Evolutionary conservation across 2,113 vertebrate genomes (phyloP), one percentile per base, ranked within the genome.

Genomic region (Gasterosteus aculeatus): DNA sequence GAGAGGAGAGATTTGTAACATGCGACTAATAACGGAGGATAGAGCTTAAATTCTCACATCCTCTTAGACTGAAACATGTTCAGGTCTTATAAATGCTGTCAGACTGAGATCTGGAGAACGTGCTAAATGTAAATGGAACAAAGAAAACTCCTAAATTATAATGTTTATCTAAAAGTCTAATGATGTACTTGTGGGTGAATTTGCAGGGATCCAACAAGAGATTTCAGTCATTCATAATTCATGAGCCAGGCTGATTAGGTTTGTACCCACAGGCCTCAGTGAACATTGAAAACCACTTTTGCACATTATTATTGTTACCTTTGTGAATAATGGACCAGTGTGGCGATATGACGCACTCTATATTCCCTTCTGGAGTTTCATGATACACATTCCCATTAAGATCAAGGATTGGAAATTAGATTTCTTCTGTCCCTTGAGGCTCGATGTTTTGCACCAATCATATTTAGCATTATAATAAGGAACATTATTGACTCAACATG

Each of bases 151-250:
- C 14, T 33, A 69, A 75, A 65, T 65, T 18, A 46, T 35, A 66
- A 29, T 65, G 18, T 76, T 85, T 64, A 72, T 70, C 57, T 1
- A 29, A 68, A 70, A 72, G 69, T 69, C 47, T 49, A 69, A 70
- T 69, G 29, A 35, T 6, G 49, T 6, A 53, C 51, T 68, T 72
- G 44, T 62, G 46, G 72, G 35, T 7, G 35, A 72, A 44, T 31
- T 74, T 22, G 62, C 75, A 70, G 75, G 62, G 69, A 86, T 82
- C 68, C 80, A 44, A 68, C 38, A 3, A 61, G 46, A 72, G 75
- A 72, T 79, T 63, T 44, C 41, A 1, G 2, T 71, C 67, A 80
- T 89, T 84, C 87, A 91, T 90, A 83, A 91, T 90, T 88, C 79
- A 90, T 33, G 35, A 83, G 72, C 8, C 8, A 10, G 64, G 64